A percentile compares a stretch with the other conserved stretches of the same genome.
Evolutionary conservation across 2,113 vertebrate genomes (phyloP).

Genomic region (Melanostigma gelatinosum): DNA sequence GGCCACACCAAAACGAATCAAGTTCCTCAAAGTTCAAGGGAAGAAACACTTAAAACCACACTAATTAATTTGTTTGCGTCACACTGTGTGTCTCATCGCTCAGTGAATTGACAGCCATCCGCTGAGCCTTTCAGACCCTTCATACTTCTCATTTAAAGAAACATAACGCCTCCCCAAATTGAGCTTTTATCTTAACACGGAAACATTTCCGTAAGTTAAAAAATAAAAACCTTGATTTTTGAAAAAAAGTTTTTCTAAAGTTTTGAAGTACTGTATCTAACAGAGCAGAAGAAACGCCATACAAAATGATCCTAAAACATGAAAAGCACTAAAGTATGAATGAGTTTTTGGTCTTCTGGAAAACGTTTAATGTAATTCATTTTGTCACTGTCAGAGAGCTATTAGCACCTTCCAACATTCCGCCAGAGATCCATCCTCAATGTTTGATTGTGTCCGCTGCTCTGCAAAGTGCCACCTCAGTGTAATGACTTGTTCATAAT

Average conservation of each 20-base stretch:
- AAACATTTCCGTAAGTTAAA: not conserved
- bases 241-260: constrained; percentile 12
- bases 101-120: not conserved
- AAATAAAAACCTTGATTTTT: not conserved
- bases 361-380: constrained; percentile 67
- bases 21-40: not conserved
- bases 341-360: constrained; percentile 60
- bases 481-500: constrained; percentile 79
- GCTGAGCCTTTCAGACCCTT: not conserved
- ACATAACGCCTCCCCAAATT: not conserved
- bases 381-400: constrained; percentile 63
- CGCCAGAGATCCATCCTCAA: constrained; percentile 56
- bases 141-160: not conserved
- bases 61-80: constrained; percentile 19
- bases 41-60: constrained; percentile 5
- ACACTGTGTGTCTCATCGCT: not conserved
- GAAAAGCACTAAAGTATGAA: constrained; percentile 63
- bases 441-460: constrained; percentile 65
- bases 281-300: constrained; percentile 47
- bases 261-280: constrained; percentile 29
- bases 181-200: not conserved
- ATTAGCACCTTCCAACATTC: constrained; percentile 61
- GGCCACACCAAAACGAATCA: constrained; percentile 22
- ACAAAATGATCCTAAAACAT: constrained; percentile 46
- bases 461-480: constrained; percentile 61